A percentile compares a stretch with the other conserved stretches of the same genome.
These are phyloP conservation scores for Drosophila melanica DNA, from an alignment of 1,140 invertebrate genomes.

Conservation along the genomic window DNA sequence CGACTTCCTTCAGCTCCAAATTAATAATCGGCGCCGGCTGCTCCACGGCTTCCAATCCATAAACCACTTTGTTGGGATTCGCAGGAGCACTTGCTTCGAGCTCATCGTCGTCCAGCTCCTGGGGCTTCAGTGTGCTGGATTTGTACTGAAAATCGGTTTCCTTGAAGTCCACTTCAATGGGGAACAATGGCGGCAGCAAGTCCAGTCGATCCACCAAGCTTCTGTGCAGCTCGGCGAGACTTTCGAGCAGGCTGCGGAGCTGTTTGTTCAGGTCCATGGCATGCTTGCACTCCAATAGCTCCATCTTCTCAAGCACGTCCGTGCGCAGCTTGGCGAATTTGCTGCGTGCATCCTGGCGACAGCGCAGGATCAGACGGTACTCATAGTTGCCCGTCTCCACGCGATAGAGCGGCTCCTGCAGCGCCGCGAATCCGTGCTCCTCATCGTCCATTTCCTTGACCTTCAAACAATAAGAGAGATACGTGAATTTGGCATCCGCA, in stretches of 20 bases:
- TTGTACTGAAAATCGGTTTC: constrained; percentile 96
- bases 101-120: constrained; percentile 84
- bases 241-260: constrained; percentile 90
- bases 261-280: constrained; percentile 96
- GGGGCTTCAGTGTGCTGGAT: constrained; percentile 86
- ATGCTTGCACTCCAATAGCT: constrained; percentile 98
- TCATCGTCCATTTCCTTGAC: constrained; percentile 99
- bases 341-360: constrained; percentile 95
- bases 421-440: constrained; percentile 95
- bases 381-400: constrained; percentile 99
- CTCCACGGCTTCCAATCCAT: constrained; percentile 72
- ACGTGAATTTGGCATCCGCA: constrained; percentile 99
- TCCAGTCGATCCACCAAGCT: constrained; percentile 88
- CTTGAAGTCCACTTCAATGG: constrained; percentile 97
- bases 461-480: constrained; percentile 98
- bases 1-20: constrained; percentile 42
- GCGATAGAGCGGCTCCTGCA: constrained; percentile 98
- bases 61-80: constrained; percentile 53
- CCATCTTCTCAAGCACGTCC: constrained; percentile 98
- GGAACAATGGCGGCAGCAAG: constrained; percentile 91
- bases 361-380: constrained; percentile 96
- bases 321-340: constrained; percentile 96
- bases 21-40: constrained; percentile 71
- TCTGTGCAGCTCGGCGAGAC: constrained; percentile 91
- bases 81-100: constrained; percentile 73